Conservation (phyloP, 2,113 vertebrate species). For the Taurulus bubalis region DNA sequence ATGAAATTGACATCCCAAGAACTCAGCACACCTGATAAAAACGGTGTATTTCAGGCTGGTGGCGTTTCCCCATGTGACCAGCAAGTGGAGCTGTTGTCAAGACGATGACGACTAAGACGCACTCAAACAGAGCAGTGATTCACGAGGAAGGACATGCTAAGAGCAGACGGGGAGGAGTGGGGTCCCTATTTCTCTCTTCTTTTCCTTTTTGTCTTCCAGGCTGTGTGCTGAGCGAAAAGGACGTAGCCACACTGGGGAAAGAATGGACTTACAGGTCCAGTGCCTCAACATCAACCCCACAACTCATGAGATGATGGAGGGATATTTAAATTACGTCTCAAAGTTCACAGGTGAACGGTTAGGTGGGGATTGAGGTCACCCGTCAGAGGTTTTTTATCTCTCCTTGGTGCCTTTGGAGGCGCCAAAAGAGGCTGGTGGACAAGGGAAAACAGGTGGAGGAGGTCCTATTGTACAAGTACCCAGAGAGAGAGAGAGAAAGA, state of each 20-base stretch:
- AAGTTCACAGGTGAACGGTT: slow-evolving; percentile 22
- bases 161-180: slow-evolving; percentile 32
- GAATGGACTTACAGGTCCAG: neutral
- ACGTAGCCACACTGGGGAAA: neutral
- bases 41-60: neutral
- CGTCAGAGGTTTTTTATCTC: neutral
- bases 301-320: neutral
- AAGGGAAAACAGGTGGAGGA: neutral
- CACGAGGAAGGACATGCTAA: slow-evolving; percentile 52
- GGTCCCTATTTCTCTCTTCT: slow-evolving; percentile 19
- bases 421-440: neutral
- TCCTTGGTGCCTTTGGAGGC: neutral
- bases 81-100: slow-evolving; percentile 74
- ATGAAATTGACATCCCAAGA: neutral
- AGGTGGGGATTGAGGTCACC: neutral
- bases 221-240: neutral
- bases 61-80: slow-evolving; percentile 48
- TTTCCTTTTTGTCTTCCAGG: slow-evolving; percentile 14
- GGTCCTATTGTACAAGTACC: slow-evolving; percentile 12
- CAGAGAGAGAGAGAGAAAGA: slow-evolving; percentile 11
- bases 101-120: slow-evolving; percentile 38
- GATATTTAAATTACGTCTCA: neutral
- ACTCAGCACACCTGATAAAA: neutral
- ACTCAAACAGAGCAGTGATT: slow-evolving; percentile 35
- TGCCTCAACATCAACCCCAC: neutral